Percentiles rank a stretch among this genome's conserved stretches.
phyloP scores from a whole-genome alignment of 2,797 vertebrate genomes.

The Chelon auratus region DNA sequence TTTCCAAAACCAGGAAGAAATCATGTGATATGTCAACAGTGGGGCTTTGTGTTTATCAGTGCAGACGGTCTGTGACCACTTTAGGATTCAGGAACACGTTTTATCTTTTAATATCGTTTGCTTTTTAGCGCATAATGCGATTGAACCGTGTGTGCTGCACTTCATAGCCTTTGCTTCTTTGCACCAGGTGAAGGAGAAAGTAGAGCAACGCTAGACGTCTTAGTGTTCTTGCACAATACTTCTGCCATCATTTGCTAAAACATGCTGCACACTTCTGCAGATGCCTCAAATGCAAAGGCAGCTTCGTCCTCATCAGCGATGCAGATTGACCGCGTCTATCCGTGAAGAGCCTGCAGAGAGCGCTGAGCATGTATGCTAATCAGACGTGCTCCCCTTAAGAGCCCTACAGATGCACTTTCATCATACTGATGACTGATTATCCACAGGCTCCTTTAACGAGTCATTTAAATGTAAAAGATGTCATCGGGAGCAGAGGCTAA shows the following conservation, averaged over 20 bases:
- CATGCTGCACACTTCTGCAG: background rate
- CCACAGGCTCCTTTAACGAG: background rate
- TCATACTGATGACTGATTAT: conserved; percentile 23
- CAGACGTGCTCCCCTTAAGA: conserved; percentile 26
- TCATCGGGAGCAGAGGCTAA: conserved; percentile 10
- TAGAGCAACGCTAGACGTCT: too few relatives aligned
- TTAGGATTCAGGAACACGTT: too few relatives aligned
- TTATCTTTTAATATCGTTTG: too few relatives aligned
- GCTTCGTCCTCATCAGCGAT: conserved; percentile 11
- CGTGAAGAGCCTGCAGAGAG: background rate
- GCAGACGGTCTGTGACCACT: too few relatives aligned
- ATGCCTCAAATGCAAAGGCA: background rate
- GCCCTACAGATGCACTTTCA: conserved; percentile 16
- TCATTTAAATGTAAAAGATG: background rate
- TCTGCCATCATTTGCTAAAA: too few relatives aligned
- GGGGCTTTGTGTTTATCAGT: conserved; percentile 7
- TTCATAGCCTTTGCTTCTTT: too few relatives aligned
- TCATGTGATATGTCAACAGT: background rate
- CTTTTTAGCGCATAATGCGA: too few relatives aligned
- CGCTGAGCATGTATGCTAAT: conserved; percentile 31
- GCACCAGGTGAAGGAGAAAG: too few relatives aligned
- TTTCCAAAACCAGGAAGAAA: conserved; percentile 16
- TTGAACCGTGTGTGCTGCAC: too few relatives aligned
- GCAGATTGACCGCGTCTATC: conserved; percentile 20
- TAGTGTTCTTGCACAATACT: too few relatives aligned